Evolutionary conservation across 1,140 invertebrate genomes (phyloP).

Genomic region (Aphelinus atriplicis): DNA sequence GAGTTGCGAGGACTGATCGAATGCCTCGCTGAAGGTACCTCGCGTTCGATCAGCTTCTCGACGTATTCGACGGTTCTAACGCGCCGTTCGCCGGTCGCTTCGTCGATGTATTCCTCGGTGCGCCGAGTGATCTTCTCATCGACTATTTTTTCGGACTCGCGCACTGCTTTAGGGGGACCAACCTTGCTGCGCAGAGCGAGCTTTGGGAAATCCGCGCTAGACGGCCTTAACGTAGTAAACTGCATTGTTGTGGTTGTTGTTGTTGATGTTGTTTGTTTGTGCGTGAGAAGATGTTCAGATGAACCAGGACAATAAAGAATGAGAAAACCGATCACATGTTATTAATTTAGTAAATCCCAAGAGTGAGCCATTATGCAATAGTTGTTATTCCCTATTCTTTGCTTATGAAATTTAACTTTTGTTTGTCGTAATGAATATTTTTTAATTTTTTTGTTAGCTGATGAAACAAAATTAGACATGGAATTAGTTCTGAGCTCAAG

Average conservation of each 20-base stretch:
- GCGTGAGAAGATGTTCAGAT: slow-evolving; percentile 21
- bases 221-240: slow-evolving; percentile 69
- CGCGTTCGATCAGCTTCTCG: slow-evolving; percentile 94
- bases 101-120: slow-evolving; percentile 89
- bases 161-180: slow-evolving; percentile 78
- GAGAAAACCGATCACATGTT: slow-evolving; percentile 35
- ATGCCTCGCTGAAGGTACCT: slow-evolving; percentile 73
- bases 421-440: too few species aligned
- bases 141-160: slow-evolving; percentile 88
- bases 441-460: not conserved
- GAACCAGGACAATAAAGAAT: slow-evolving; percentile 24
- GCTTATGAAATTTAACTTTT: not conserved
- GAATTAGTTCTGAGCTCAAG: slow-evolving; percentile 27
- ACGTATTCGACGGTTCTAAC: slow-evolving; percentile 91
- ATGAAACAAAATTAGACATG: slow-evolving; percentile 7
- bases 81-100: slow-evolving; percentile 83
- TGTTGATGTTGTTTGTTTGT: slow-evolving; percentile 29
- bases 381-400: slow-evolving; percentile 25
- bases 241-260: slow-evolving; percentile 40
- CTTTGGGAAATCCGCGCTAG: slow-evolving; percentile 79
- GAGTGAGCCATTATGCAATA: slow-evolving; percentile 20
- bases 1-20: not conserved
- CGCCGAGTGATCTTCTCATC: slow-evolving; percentile 86
- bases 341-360: slow-evolving; percentile 31
- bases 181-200: slow-evolving; percentile 84